Evolutionary conservation across 2,113 vertebrate species (phyloP).

Genomic region (Macrotis lagotis): DNA sequence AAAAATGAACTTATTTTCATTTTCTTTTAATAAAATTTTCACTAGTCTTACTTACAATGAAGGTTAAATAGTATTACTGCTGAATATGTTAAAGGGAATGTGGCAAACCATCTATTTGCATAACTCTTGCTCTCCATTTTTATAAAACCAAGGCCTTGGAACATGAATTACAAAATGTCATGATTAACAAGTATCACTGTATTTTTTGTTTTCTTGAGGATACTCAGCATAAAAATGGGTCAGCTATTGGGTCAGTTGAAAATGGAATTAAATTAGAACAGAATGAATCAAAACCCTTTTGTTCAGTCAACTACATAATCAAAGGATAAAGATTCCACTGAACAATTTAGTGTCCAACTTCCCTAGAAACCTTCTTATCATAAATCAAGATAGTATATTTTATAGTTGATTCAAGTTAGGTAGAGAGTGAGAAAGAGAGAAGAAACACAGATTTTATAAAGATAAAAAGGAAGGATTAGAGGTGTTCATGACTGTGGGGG

Average conservation of each 20-base stretch:
- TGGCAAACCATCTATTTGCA: constrained; percentile 47
- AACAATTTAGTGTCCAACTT: constrained; percentile 67
- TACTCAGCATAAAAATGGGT: constrained; percentile 66
- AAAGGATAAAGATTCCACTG: constrained; percentile 69
- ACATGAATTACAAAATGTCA: constrained; percentile 41
- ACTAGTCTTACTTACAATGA: constrained; percentile 55
- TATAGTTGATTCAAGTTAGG: constrained; percentile 49
- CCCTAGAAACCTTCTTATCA: constrained; percentile 59
- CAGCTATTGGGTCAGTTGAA: constrained; percentile 65
- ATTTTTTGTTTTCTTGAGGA: constrained; percentile 72
- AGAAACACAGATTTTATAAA: not conserved
- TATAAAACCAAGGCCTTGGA: constrained; percentile 63
- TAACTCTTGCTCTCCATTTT: constrained; percentile 64
- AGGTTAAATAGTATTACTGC: constrained; percentile 60
- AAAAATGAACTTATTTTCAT: constrained; percentile 1
- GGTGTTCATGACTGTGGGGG: not conserved
- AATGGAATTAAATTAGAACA: constrained; percentile 65
- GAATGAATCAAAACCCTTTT: constrained; percentile 74
- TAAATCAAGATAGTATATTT: constrained; percentile 77
- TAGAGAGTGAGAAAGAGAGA: constrained; percentile 31
- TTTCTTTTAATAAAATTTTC: constrained; percentile 43
- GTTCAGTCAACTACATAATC: constrained; percentile 69
- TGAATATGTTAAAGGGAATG: constrained; percentile 54
- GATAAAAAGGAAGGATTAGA: not conserved
- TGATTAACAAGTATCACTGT: constrained; percentile 66